Evolutionary conservation across 1,140 invertebrate genomes (phyloP), one percentile per base, ranked within the genome.

Genomic region (Lasioglossum albipes): DNA sequence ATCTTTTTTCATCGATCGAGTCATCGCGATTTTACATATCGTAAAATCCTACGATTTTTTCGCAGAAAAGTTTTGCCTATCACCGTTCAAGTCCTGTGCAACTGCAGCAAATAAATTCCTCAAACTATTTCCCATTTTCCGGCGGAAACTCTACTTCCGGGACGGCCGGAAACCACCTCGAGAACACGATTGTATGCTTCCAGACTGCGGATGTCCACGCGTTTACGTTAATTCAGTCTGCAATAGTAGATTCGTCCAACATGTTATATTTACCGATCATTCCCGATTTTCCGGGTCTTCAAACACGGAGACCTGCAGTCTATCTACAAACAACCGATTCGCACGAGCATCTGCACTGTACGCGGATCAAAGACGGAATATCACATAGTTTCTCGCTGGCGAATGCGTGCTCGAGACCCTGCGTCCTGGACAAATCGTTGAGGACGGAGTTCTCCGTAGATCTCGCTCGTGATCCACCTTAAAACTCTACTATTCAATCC

Each of bases 401-500:
- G 59, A 62, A 27, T 36, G n/a, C 62, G 61, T 27, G 52, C 20
- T 22, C 42, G 7, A 67, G 22, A 49, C 59, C 12, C 54, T 59
- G 27, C 20, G 61, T 52, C 36, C 59, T 74, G 72, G 61, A 74
- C 72, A 61, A 74, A 74, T 77, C 57, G 12, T 20, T 62, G 49
- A 78, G 54, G 5, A 76, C 22, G 41, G 41, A 45, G 16, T 5
- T 41, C 36, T 41, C 69, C 74, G 42, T 9, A 66, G 62, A 75
- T 75, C 61, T 65, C 7, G 18, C 18, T 52, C 20, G 6, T 13
- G 1, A 7, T 62, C 54, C 18, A 18, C 6, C n/a, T 22, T 45
- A 0, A 36, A 36, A 20, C 41, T n/a, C 31, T 12, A 41, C 5
- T 49, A 10, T 13, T 12, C 13, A 7, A 10, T 49, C 45, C 45